Evolutionary conservation across 2,888 invertebrate species (phyloP).

Genomic region (Caenorhabditis imperialis): DNA sequence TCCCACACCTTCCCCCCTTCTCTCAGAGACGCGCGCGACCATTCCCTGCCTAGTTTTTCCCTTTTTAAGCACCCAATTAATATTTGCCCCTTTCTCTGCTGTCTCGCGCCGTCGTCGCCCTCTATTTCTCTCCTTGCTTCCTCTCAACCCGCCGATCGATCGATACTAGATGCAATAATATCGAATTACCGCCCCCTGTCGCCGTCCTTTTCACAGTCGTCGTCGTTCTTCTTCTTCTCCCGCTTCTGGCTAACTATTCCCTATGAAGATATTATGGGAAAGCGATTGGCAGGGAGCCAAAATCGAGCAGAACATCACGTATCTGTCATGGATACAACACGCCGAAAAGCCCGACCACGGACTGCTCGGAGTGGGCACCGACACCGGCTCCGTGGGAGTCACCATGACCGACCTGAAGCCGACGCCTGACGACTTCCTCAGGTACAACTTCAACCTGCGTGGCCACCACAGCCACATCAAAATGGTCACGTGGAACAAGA

Average conservation of each 20-base stretch:
- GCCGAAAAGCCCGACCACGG: slow-evolving; percentile 60
- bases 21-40: slow-evolving; percentile 1
- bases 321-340: slow-evolving; percentile 61
- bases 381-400: slow-evolving; percentile 76
- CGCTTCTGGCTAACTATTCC: background rate
- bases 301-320: slow-evolving; percentile 66
- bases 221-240: background rate
- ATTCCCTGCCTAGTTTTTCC: slow-evolving; percentile 23
- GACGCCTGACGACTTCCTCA: slow-evolving; percentile 52
- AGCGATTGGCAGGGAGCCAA: slow-evolving; percentile 75
- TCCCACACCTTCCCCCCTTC: slow-evolving; percentile 1
- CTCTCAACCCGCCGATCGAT: slow-evolving; percentile 4
- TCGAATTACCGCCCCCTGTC: slow-evolving; percentile 20
- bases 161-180: slow-evolving; percentile 21
- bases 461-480: slow-evolving; percentile 84
- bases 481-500: slow-evolving; percentile 95
- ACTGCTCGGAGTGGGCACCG: slow-evolving; percentile 70
- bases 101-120: slow-evolving; percentile 3
- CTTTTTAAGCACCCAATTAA: slow-evolving; percentile 54
- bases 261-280: slow-evolving; percentile 75
- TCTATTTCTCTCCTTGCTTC: background rate
- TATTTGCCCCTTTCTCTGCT: slow-evolving; percentile 34
- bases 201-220: background rate
- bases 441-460: slow-evolving; percentile 91
- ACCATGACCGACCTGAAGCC: slow-evolving; percentile 70